Conservation (phyloP, 1,140 invertebrate genomes). For the Pogonomyrmex barbatus region DNA sequence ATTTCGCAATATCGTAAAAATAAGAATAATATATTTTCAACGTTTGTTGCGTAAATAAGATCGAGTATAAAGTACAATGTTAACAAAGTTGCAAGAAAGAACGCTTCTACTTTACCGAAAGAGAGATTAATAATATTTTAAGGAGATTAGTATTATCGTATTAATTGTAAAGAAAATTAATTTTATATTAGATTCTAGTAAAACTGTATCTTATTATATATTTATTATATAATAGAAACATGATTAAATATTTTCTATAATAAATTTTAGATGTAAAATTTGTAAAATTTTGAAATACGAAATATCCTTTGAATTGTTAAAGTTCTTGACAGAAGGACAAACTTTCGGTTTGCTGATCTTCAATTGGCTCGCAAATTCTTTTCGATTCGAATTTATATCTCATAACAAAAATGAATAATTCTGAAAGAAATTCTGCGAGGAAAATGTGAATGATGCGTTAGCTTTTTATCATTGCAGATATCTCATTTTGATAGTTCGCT, state of each 20-base stretch:
- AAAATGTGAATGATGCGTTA: neutral
- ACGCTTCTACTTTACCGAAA: neutral
- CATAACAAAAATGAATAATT: neutral
- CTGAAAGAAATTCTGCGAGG: neutral
- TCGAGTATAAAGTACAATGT: neutral
- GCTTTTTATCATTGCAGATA: neutral
- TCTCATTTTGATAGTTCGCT: neutral
- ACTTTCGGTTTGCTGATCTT: neutral
- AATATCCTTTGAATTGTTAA: neutral
- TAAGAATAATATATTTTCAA: neutral
- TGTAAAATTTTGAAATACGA: neutral
- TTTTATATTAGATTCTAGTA: neutral
- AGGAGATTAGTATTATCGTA: neutral
- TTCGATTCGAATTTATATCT: neutral
- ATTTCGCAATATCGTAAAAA: slow-evolving; percentile 5
- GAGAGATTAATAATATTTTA: neutral
- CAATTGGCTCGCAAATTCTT: neutral
- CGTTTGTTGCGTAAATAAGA: neutral
- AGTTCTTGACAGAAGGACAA: neutral
- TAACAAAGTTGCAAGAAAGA: slow-evolving; percentile 8
- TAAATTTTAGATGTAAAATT: neutral
- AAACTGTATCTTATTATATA: neutral
- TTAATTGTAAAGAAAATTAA: neutral
- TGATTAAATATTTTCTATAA: neutral
- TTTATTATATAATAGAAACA: neutral